Percentiles rank a stretch among this genome's conserved stretches.
These are phyloP conservation scores for Coreius guichenoti DNA, from an alignment of 2,797 vertebrate species.

Conservation along the genomic window DNA sequence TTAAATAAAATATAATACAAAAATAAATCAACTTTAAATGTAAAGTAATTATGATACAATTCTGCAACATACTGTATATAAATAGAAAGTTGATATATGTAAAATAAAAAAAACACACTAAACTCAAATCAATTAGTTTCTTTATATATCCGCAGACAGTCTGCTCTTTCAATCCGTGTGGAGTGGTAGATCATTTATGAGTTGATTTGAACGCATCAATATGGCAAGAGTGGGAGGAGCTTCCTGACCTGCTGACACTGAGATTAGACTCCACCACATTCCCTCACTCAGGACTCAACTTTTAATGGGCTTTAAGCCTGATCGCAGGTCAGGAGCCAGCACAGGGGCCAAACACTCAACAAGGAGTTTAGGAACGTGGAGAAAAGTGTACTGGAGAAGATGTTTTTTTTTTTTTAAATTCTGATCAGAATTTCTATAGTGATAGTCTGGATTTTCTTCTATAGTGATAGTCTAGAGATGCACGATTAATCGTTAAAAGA, in stretches of 20 bases:
- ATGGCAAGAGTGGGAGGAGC: not conserved
- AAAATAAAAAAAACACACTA: not conserved
- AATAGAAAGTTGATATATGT: not conserved
- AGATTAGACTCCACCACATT: slow-evolving; percentile 65
- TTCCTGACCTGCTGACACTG: slow-evolving; percentile 63
- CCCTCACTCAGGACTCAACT: slow-evolving; percentile 59
- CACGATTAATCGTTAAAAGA: no score
- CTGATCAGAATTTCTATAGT: not conserved
- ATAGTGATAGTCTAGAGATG: not conserved
- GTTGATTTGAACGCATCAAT: not conserved
- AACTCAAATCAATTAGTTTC: not conserved
- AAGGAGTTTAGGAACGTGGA: slow-evolving; percentile 31
- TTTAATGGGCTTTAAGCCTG: slow-evolving; percentile 61
- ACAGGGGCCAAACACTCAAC: slow-evolving; percentile 63
- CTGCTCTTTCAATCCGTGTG: not conserved
- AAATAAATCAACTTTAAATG: not conserved
- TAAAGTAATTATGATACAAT: not conserved
- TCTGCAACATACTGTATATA: not conserved
- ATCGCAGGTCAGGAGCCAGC: slow-evolving; percentile 63
- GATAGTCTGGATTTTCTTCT: not conserved
- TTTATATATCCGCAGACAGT: not conserved
- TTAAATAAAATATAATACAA: not conserved
- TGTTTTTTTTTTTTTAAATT: no score
- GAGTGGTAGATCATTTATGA: not conserved
- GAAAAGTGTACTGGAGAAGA: slow-evolving; percentile 5